These are phyloP conservation scores for Brachyopa scutellaris DNA, from an alignment of 2,888 invertebrate species.

Conservation along the genomic window DNA sequence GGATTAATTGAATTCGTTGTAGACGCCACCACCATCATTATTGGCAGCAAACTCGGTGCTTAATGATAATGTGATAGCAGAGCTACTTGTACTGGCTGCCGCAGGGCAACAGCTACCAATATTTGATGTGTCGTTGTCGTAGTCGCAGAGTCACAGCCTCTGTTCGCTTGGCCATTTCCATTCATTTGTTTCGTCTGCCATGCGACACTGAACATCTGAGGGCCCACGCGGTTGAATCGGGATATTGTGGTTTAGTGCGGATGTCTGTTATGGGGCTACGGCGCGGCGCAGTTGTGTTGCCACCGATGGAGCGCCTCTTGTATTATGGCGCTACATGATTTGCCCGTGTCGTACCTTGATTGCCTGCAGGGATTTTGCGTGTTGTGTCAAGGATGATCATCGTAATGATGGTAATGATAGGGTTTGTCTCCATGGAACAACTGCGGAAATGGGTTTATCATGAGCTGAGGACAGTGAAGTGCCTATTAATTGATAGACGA, in stretches of 20 bases:
- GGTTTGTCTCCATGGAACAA: constrained; percentile 64
- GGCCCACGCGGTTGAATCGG: constrained; percentile 13
- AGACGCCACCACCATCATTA: constrained; percentile 60
- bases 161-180: constrained; percentile 47
- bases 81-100: constrained; percentile 46
- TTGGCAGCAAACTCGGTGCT: constrained; percentile 57
- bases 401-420: constrained; percentile 68
- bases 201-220: constrained; percentile 21
- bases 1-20: constrained; percentile 68
- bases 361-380: constrained; percentile 66
- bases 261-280: constrained; percentile 33
- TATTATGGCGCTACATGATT: constrained; percentile 55
- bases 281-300: constrained; percentile 31
- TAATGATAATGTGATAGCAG: constrained; percentile 61
- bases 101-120: constrained; percentile 36
- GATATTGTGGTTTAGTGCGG: constrained; percentile 20
- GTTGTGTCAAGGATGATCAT: constrained; percentile 70
- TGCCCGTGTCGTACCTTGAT: constrained; percentile 64
- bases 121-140: constrained; percentile 34
- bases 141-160: constrained; percentile 6
- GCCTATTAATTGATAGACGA: constrained; percentile 66
- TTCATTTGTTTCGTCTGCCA: constrained; percentile 29
- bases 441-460: constrained; percentile 69
- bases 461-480: constrained; percentile 51
- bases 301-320: constrained; percentile 7